phyloP scores from a whole-genome alignment of 1,140 invertebrate species.

The Choristoneura fumiferana region DNA sequence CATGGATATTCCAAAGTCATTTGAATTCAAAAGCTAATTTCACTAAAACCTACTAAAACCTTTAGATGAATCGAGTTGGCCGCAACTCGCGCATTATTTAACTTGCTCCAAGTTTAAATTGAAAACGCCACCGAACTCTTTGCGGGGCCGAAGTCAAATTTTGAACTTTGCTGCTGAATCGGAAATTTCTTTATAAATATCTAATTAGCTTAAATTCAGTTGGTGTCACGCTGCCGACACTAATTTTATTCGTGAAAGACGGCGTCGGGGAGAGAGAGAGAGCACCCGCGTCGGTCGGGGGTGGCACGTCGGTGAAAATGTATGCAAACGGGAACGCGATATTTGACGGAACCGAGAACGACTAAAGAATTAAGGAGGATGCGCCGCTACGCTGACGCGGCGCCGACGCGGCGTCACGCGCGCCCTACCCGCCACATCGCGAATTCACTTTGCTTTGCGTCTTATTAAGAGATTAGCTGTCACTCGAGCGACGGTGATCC shows the following conservation, averaged over 20 bases:
- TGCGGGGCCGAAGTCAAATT: constrained; percentile 71
- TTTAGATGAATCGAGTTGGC: constrained; percentile 72
- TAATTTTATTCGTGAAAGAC: constrained; percentile 75
- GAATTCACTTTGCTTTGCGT: constrained; percentile 66
- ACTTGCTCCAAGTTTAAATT: constrained; percentile 76
- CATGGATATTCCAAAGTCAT: constrained; percentile 60
- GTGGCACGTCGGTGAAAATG: constrained; percentile 55
- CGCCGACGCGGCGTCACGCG: constrained; percentile 39
- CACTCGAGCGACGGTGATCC: constrained; percentile 24
- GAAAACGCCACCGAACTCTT: constrained; percentile 74
- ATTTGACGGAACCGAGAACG: constrained; percentile 74
- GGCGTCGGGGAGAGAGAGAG: constrained; percentile 43
- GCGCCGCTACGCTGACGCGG: constrained; percentile 29
- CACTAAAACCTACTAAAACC: constrained; percentile 55
- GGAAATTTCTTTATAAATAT: constrained; percentile 78
- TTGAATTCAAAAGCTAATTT: constrained; percentile 74
- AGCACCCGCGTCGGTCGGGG: constrained; percentile 17
- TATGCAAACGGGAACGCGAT: constrained; percentile 73
- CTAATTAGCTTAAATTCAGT: constrained; percentile 77
- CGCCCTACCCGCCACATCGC: constrained; percentile 33
- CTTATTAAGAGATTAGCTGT: constrained; percentile 65
- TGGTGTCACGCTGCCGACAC: constrained; percentile 75
- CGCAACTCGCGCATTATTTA: constrained; percentile 73
- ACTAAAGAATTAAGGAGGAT: constrained; percentile 70
- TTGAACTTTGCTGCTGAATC: constrained; percentile 76